Percentiles rank a stretch among this genome's conserved stretches.
These are phyloP conservation scores for Caenorhabditis zanzibari DNA, from an alignment of 2,888 invertebrate genomes.

Conservation along the genomic window DNA sequence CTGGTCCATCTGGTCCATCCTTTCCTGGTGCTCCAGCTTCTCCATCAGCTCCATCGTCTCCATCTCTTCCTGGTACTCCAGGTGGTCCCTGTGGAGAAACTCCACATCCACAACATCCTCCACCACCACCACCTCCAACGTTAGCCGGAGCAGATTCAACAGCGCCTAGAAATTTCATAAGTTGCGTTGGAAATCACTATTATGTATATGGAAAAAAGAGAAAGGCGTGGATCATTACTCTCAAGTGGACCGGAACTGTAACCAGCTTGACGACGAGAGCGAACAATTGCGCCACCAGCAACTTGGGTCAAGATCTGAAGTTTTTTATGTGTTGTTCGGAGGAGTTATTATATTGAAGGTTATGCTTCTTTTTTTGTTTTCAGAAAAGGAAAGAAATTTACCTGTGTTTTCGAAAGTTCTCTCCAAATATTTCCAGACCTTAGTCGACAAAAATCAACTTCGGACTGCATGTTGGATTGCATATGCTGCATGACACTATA, in stretches of 20 bases:
- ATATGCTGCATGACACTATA: slow-evolving; percentile 75
- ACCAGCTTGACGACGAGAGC: slow-evolving; percentile 67
- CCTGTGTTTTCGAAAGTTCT: slow-evolving; percentile 68
- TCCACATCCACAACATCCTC: slow-evolving; percentile 76
- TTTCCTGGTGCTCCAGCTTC: slow-evolving; percentile 75
- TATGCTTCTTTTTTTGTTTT: not conserved
- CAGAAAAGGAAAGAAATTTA: slow-evolving; percentile 12
- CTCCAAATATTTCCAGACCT: slow-evolving; percentile 70
- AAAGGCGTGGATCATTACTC: slow-evolving; percentile 43
- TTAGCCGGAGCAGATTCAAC: slow-evolving; percentile 62
- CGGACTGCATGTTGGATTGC: slow-evolving; percentile 71
- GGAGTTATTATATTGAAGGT: not conserved
- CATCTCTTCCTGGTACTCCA: slow-evolving; percentile 79
- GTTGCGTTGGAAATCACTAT: slow-evolving; percentile 30
- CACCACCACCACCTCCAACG: slow-evolving; percentile 66
- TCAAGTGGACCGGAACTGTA: slow-evolving; percentile 64
- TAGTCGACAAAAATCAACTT: slow-evolving; percentile 69
- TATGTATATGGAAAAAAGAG: slow-evolving; percentile 11
- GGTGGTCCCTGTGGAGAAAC: slow-evolving; percentile 76
- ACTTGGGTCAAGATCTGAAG: slow-evolving; percentile 65
- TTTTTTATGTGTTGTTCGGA: slow-evolving; percentile 17
- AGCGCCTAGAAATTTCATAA: slow-evolving; percentile 52
- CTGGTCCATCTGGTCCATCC: slow-evolving; percentile 75
- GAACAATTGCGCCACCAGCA: slow-evolving; percentile 63
- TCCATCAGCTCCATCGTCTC: slow-evolving; percentile 78